phyloP scores from a whole-genome alignment of 2,797 vertebrate species.

The Pteropus rufus region DNA sequence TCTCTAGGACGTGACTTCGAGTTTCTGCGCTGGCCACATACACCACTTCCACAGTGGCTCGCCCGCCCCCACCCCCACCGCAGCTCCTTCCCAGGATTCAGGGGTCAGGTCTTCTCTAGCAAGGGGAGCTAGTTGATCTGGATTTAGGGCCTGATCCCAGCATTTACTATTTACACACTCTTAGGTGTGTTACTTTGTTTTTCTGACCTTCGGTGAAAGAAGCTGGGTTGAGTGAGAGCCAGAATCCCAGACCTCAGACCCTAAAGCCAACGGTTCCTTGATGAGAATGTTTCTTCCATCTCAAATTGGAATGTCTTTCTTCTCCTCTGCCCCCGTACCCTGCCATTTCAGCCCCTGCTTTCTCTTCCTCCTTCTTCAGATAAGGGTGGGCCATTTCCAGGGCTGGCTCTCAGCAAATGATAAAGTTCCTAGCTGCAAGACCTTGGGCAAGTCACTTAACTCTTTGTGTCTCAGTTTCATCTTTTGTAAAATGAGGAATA shows the following conservation, averaged over 20 bases:
- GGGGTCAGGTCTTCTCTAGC: neutral
- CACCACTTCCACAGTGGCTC: neutral
- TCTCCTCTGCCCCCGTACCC: neutral
- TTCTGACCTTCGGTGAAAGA: neutral
- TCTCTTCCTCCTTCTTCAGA: neutral
- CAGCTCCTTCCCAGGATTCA: neutral
- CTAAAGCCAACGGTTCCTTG: neutral
- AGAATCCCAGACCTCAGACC: neutral
- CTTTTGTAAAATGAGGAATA: neutral
- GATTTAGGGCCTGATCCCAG: neutral
- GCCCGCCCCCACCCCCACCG: rapidly evolving
- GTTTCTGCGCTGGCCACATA: neutral
- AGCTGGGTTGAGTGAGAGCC: neutral
- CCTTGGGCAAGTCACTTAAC: neutral
- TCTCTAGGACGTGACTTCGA: neutral
- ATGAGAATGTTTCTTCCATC: neutral
- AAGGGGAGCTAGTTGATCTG: neutral
- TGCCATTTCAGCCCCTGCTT: too few species aligned
- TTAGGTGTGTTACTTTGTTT: neutral
- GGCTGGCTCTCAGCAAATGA: neutral
- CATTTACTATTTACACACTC: neutral
- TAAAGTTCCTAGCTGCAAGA: neutral
- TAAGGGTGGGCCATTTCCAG: neutral
- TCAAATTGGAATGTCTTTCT: neutral
- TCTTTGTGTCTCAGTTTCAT: neutral